Percentiles rank a stretch among this genome's conserved stretches.
These are phyloP conservation scores for Marronus borbonicus DNA, from an alignment of 2,888 invertebrate genomes.

Conservation along the genomic window DNA sequence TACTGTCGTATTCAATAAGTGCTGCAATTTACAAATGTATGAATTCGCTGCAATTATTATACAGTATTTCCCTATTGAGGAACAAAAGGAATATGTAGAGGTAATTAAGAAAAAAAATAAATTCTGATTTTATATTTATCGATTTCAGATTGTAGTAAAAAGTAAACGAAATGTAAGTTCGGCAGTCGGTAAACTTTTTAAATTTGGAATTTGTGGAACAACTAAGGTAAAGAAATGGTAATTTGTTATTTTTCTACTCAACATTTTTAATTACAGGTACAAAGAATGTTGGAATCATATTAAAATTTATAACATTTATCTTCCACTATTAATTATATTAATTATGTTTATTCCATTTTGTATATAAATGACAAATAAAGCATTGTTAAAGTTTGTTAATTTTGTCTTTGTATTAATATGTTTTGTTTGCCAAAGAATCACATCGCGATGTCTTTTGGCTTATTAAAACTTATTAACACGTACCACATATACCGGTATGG, in stretches of 20 bases:
- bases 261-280: constrained; percentile 4
- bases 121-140: background rate
- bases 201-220: constrained; percentile 41
- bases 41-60: constrained; percentile 61
- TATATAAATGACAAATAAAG: too few relatives aligned
- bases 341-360: too few relatives aligned
- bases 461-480: too few relatives aligned
- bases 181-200: constrained; percentile 12
- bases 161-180: constrained; percentile 6
- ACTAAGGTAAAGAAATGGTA: constrained; percentile 6
- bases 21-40: constrained; percentile 56
- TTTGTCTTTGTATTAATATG: too few relatives aligned
- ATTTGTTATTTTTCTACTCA: background rate
- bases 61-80: constrained; percentile 59
- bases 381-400: too few relatives aligned
- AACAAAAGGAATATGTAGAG: constrained; percentile 21
- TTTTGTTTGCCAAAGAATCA: too few relatives aligned
- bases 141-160: constrained; percentile 28
- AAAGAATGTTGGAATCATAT: constrained; percentile 15
- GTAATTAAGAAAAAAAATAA: background rate
- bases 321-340: too few relatives aligned
- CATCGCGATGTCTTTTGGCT: too few relatives aligned
- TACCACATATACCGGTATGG: too few relatives aligned
- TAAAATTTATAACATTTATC: background rate
- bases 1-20: constrained; percentile 59